Evolutionary conservation across 2,888 invertebrate species (phyloP), one percentile per base, ranked within the genome.

Genomic region (Philopedon plagiatum): DNA sequence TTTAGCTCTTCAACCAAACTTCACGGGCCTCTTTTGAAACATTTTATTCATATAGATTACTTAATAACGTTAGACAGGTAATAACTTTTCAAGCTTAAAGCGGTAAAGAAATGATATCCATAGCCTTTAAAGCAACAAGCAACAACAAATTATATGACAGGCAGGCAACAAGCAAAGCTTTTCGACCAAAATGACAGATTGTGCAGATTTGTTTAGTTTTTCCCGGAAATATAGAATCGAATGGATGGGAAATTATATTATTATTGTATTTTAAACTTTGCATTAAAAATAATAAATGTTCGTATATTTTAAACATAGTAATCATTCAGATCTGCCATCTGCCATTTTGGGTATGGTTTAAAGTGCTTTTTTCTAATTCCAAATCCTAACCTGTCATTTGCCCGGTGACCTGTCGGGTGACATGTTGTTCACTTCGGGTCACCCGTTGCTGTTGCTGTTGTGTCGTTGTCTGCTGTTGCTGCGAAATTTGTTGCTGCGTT

Each of bases 371-470:
- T 61, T 29, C 44, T 21, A 37, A 60, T 44, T 60, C 11, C 5
- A 61, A 46, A 62, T 77, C 77, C 85, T 85, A 82, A 86, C 93
- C 92, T 92, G 91, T 90, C 87, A 93, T 92, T 86, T 86, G 86
- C 78, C 85, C 86, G 87, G 92, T 92, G 87, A 92, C 89, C 87
- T 94, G 93, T 83, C 92, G 89, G 80, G 92, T 92, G 87, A 92
- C 91, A 85, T 92, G 93, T 86, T 92, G 92, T 87, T 94, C 93
- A 80, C 92, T 92, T 84, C 91, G 88, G 85, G 89, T 90, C 83
- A 90, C 88, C 84, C 88, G 87, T 84, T 90, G 88, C 80, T 87
- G 87, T 81, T 89, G 88, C 78, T 86, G 83, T 61, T 84, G 84
- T 68, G 87, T 87, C 57, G 72, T 78, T n/a, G 85, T 87, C 78